phyloP scores from a whole-genome alignment of 2,113 vertebrate species.

The Urocynchramus pylzowi region DNA sequence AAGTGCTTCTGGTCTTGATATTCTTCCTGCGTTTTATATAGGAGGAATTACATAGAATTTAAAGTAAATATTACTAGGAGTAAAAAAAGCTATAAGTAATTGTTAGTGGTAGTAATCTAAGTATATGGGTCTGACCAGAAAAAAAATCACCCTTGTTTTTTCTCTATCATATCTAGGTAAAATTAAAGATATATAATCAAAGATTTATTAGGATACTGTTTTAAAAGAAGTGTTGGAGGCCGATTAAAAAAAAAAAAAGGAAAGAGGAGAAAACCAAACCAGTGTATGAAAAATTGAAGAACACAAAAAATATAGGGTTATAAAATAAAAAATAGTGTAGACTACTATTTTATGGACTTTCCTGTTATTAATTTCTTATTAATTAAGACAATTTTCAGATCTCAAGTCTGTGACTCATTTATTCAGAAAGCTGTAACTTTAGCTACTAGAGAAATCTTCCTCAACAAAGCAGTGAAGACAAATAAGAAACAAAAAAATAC shows the following conservation, averaged over 20 bases:
- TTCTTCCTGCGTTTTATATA: background rate
- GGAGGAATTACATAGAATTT: background rate
- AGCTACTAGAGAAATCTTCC: background rate
- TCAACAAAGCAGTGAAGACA: background rate
- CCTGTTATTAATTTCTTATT: background rate
- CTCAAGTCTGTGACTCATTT: background rate
- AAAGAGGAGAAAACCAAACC: background rate
- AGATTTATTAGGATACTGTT: background rate
- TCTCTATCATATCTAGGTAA: background rate
- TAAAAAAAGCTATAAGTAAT: background rate
- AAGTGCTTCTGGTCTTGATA: background rate
- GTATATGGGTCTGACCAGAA: background rate
- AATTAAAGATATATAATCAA: background rate
- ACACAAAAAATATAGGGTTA: background rate
- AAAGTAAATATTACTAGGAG: background rate
- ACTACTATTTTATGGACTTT: background rate
- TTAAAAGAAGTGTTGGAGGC: background rate
- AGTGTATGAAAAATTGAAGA: background rate
- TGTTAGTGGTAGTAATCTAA: background rate
- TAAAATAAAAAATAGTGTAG: background rate
- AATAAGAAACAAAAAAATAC: background rate
- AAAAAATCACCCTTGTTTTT: background rate
- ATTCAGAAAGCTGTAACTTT: background rate
- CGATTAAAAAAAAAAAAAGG: background rate
- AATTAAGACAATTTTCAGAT: background rate